phyloP scores from a whole-genome alignment of 2,888 invertebrate genomes.

The Drepana falcataria region DNA sequence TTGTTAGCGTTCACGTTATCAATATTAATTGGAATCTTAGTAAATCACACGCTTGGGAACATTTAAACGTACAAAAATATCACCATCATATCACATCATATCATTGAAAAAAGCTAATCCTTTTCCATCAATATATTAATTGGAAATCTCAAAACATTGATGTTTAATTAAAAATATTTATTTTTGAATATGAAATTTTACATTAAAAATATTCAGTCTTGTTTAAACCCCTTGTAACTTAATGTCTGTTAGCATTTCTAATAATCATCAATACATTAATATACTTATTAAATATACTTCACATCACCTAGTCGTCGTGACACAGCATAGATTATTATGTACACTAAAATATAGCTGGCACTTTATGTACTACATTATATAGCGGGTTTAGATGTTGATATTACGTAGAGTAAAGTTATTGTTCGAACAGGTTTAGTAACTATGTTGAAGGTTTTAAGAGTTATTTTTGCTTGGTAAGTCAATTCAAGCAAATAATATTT shows the following conservation, averaged over 20 bases:
- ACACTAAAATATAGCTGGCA: conserved; percentile 67
- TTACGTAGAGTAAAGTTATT: conserved; percentile 21
- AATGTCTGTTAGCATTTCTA: too few relatives aligned
- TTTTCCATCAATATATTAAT: conserved; percentile 6
- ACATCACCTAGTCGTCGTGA: conserved; percentile 34
- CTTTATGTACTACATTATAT: conserved; percentile 48
- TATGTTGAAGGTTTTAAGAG: conserved; percentile 2
- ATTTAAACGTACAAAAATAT: conserved; percentile 62
- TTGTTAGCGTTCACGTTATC: conserved; percentile 2
- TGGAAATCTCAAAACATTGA: too few relatives aligned
- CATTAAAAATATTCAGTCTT: too few relatives aligned
- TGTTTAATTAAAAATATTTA: too few relatives aligned
- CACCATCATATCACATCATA: conserved; percentile 75
- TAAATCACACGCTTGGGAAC: conserved; percentile 27
- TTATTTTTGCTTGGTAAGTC: conserved; percentile 9
- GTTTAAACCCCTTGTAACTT: too few relatives aligned
- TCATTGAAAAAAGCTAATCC: conserved; percentile 34
- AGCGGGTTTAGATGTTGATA: conserved; percentile 53
- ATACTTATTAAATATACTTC: conserved; percentile 16
- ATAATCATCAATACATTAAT: too few relatives aligned
- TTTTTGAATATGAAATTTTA: too few relatives aligned
- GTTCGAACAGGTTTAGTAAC: conserved; percentile 9
- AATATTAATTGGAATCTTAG: conserved; percentile 13
- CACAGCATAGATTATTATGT: conserved; percentile 48
- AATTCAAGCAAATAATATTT: conserved; percentile 2